Evolutionary conservation across 2,888 invertebrate genomes (phyloP).

Genomic region (Eristalinus aeneus): DNA sequence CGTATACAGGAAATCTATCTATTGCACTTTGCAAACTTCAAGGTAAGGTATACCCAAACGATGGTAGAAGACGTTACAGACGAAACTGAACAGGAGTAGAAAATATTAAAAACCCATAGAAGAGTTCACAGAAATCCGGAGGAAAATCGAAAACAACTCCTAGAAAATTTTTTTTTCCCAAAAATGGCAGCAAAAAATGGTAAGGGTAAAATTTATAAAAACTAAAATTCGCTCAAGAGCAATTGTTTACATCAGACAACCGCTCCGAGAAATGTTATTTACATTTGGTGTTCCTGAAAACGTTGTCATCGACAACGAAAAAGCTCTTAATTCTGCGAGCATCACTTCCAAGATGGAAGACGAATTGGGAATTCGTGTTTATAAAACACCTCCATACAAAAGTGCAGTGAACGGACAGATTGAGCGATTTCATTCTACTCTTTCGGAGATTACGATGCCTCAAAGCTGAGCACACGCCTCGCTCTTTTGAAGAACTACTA

Average conservation of each 20-base stretch:
- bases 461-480: background rate
- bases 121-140: constrained; percentile 39
- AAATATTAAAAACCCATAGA: constrained; percentile 26
- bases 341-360: background rate
- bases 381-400: too few species aligned
- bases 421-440: too few species aligned
- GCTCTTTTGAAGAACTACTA: too few species aligned
- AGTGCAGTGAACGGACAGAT: too few species aligned
- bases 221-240: background rate
- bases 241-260: background rate
- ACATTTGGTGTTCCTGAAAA: too few species aligned
- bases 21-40: too few species aligned
- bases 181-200: constrained; percentile 40
- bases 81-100: constrained; percentile 23
- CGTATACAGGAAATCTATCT: too few species aligned
- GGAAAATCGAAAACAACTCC: too few species aligned
- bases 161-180: constrained; percentile 44
- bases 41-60: too few species aligned
- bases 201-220: constrained; percentile 32
- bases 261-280: too few species aligned
- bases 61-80: constrained; percentile 13
- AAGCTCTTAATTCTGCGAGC: too few species aligned
- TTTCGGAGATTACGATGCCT: background rate
- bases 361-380: too few species aligned
- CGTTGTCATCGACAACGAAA: background rate